These are phyloP conservation scores for Periophthalmus modestus DNA, from an alignment of 2,113 vertebrate species.

Conservation along the genomic window DNA sequence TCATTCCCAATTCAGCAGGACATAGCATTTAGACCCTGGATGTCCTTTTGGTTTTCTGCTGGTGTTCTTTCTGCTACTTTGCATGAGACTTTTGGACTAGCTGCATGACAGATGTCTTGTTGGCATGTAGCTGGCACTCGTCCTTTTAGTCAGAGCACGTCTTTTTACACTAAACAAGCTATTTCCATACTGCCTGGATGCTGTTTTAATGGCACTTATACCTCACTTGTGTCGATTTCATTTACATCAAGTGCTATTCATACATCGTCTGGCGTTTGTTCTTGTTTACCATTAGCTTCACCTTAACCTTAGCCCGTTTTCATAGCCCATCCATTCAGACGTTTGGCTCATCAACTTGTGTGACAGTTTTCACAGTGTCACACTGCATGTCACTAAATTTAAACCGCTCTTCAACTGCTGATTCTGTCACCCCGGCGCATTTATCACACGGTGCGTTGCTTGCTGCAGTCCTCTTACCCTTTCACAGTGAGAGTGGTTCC, in stretches of 20 bases:
- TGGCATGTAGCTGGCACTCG: constrained; percentile 5
- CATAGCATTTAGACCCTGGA: neutral
- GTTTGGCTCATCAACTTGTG: constrained; percentile 22
- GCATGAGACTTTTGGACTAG: constrained; percentile 12
- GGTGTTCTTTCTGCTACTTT: constrained; percentile 30
- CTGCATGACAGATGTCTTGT: constrained; percentile 19
- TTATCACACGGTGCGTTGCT: constrained; percentile 29
- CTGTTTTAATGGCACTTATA: constrained; percentile 1
- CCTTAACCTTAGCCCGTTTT: neutral
- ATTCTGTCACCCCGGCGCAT: constrained; percentile 31
- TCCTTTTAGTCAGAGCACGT: neutral
- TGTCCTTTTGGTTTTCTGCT: constrained; percentile 13
- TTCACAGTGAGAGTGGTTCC: constrained; percentile 60
- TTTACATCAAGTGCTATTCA: constrained; percentile 9
- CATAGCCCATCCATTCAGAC: constrained; percentile 21
- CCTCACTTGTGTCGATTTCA: neutral
- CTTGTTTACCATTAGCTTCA: constrained; percentile 5
- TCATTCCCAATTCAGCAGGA: constrained; percentile 15
- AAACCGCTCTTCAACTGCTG: constrained; percentile 44
- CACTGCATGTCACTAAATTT: constrained; percentile 42
- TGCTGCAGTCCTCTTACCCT: constrained; percentile 59
- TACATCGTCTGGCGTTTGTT: neutral
- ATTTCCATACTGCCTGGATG: neutral
- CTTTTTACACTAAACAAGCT: neutral
- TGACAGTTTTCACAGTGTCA: constrained; percentile 33